Percentiles rank a stretch among this genome's conserved stretches.
Conservation (phyloP, 2,113 vertebrate genomes). For the Cyanoramphus novaezelandiae region DNA sequence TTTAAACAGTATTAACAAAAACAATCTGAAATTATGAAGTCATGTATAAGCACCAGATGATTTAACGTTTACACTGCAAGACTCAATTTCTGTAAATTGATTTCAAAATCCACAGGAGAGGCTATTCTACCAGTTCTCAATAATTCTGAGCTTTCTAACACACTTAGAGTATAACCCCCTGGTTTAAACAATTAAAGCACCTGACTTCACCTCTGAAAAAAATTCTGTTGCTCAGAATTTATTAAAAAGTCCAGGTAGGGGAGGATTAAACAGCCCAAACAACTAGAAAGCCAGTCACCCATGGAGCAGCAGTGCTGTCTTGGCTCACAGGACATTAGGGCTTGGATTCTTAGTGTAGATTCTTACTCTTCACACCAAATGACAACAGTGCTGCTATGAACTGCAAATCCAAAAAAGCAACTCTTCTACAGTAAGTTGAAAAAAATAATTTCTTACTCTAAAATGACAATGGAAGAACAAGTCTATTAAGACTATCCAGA, state of each 20-base stretch:
- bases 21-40: not conserved
- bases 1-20: not conserved
- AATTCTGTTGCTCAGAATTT: not conserved
- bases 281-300: not conserved
- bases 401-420: not conserved
- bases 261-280: not conserved
- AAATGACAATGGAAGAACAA: not conserved
- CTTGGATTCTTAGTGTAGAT: not conserved
- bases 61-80: conserved; percentile 19
- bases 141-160: not conserved
- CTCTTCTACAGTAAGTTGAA: not conserved
- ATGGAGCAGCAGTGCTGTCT: not conserved
- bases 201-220: not conserved
- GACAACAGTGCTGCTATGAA: not conserved
- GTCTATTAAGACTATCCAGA: not conserved
- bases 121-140: not conserved
- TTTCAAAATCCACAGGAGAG: not conserved
- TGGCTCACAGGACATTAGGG: not conserved
- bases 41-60: conserved; percentile 24
- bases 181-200: conserved; percentile 26
- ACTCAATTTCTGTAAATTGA: not conserved
- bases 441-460: not conserved
- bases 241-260: not conserved
- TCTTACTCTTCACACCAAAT: not conserved
- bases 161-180: not conserved